Conservation (phyloP, 2,113 vertebrate species). For the Sinocyclocheilus anophthalmus region DNA sequence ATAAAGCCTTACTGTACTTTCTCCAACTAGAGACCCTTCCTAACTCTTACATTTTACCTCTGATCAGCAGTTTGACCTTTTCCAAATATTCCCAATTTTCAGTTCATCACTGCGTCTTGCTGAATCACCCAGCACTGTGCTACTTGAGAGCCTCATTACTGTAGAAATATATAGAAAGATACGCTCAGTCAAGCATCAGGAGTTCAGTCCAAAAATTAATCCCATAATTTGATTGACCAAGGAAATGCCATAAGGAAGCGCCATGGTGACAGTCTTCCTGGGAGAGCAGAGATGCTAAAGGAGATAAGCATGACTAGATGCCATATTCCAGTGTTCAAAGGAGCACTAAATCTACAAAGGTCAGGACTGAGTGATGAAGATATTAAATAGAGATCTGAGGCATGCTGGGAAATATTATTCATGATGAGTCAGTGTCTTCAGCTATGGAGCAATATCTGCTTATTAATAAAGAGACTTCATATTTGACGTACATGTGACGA, state of each 20-base stretch:
- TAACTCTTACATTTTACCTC: constrained; percentile 49
- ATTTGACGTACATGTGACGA: background rate
- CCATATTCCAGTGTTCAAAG: constrained; percentile 56
- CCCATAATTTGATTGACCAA: constrained; percentile 49
- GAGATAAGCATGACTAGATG: constrained; percentile 61
- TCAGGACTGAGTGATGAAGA: constrained; percentile 70
- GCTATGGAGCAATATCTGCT: background rate
- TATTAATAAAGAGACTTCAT: constrained; percentile 16
- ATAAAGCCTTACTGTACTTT: constrained; percentile 47
- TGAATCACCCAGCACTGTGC: background rate
- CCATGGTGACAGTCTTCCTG: constrained; percentile 30
- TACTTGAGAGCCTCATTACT: constrained; percentile 42
- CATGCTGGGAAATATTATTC: constrained; percentile 27
- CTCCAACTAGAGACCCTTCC: constrained; percentile 15
- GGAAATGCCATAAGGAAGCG: constrained; percentile 36
- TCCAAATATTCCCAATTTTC: constrained; percentile 45
- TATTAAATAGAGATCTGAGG: constrained; percentile 65
- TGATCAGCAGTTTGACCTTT: constrained; percentile 47
- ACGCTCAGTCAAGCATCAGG: constrained; percentile 29
- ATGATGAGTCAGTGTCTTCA: background rate
- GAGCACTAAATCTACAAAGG: constrained; percentile 72
- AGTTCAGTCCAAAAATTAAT: constrained; percentile 25
- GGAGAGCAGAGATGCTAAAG: constrained; percentile 48
- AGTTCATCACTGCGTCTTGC: constrained; percentile 18
- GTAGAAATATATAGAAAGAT: background rate